Percentiles rank a stretch among this genome's conserved stretches.
Evolutionary conservation across 2,797 vertebrate species (phyloP).

Genomic region (Falco cherrug): DNA sequence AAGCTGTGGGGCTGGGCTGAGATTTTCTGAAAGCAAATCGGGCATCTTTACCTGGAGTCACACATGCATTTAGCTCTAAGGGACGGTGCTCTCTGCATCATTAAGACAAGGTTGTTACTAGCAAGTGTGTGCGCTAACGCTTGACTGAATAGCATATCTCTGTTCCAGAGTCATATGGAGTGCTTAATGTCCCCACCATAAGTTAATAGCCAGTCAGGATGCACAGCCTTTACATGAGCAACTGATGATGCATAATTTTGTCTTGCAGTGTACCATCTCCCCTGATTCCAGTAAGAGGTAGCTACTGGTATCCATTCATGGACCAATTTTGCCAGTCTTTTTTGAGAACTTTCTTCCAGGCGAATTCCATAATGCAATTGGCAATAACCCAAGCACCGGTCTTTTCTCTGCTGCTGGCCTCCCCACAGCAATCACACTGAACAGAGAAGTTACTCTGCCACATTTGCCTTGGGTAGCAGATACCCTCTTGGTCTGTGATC

Average conservation of each 20-base stretch:
- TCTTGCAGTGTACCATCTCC: neutral
- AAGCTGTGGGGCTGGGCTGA: neutral
- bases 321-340: neutral
- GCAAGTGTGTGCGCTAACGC: neutral
- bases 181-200: neutral
- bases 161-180: neutral
- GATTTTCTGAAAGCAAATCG: neutral
- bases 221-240: neutral
- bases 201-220: neutral
- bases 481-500: neutral
- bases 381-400: neutral
- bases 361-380: neutral
- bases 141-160: neutral
- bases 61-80: neutral
- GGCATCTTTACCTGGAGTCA: constrained; percentile 1
- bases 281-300: neutral
- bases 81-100: neutral
- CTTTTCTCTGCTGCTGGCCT: neutral
- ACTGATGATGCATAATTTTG: neutral
- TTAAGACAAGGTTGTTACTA: neutral
- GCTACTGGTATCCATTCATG: neutral
- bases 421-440: neutral
- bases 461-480: fast-evolving
- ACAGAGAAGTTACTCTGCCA: neutral
- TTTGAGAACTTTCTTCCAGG: neutral